Evolutionary conservation across 2,113 vertebrate species (phyloP), one percentile per base, ranked within the genome.

Genomic region (Clarias macrocephalus): DNA sequence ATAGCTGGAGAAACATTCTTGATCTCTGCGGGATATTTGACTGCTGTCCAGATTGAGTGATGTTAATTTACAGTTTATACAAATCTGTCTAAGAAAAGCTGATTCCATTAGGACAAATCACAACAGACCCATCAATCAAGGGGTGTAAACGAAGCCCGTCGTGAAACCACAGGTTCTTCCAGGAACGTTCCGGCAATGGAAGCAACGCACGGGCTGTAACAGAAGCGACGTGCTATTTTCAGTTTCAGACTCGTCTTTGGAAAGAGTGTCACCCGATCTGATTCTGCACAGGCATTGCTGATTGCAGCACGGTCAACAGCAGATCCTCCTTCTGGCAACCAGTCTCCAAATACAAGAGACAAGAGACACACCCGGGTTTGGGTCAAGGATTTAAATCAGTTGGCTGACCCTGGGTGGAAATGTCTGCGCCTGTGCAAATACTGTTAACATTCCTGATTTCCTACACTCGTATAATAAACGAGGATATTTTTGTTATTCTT

Each of bases 371-470:
- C 68, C 42, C 42, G 5, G n/a, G 80, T n/a, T 83, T 3, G 48
- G 60, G 84, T 82, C 23, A 2, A 76, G 54, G 76, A 42, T 84
- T 73, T 76, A 79, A 82, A 33, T 85, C 68, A 33, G 65, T 88
- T 56, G 52, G 75, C 75, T 79, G 75, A 79, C 75, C 56, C 52
- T 13, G 10, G 25, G 25, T 56, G 75, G 75, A 79, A 56, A 56
- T 28, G 75, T 3, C 75, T 56, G 9, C 3, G 75, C 15, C 63
- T 56, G 48, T 18, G 9, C 11, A 70, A 30, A 79, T 56, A 56
- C 52, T 79, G 75, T 56, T 56, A 56, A 79, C 75, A 4, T 56
- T 56, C 48, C 48, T 57, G 28, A 56, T 84, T 84, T 57, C n/a
- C 13, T 28, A 12, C 48, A 33, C 42, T 33, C 1, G 48, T 28